Evolutionary conservation across 2,888 invertebrate genomes (phyloP).

Genomic region (Athalia rosae): DNA sequence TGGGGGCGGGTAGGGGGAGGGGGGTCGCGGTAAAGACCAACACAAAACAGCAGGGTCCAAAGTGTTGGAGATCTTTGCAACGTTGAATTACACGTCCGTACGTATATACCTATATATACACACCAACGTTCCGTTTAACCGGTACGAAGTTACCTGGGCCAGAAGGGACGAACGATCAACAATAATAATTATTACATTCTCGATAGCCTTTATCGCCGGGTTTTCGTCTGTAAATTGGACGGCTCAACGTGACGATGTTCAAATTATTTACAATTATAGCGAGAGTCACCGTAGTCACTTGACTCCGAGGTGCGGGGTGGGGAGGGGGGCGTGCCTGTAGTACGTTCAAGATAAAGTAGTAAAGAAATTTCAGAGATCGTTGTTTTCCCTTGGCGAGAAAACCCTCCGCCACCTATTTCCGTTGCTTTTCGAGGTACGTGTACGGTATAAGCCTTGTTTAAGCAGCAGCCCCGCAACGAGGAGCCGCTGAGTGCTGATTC

Average conservation of each 20-base stretch:
- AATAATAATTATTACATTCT: slow-evolving; percentile 1
- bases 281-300: slow-evolving; percentile 4
- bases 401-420: not conserved
- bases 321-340: no score
- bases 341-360: not conserved
- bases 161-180: slow-evolving; percentile 3
- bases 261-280: slow-evolving; percentile 36
- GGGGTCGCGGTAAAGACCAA: not conserved
- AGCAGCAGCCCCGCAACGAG: slow-evolving; percentile 2
- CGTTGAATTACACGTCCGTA: not conserved
- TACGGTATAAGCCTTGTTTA: slow-evolving; percentile 12
- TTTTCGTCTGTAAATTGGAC: slow-evolving; percentile 9
- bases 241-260: slow-evolving; percentile 1
- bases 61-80: not conserved
- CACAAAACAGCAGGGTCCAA: no score
- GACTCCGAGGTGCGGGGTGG: no score
- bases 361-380: slow-evolving; percentile 10
- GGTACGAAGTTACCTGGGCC: not conserved
- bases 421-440: not conserved
- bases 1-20: not conserved
- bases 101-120: slow-evolving; percentile 5
- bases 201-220: not conserved
- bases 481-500: slow-evolving; percentile 34
- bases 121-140: not conserved
- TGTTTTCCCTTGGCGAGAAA: slow-evolving; percentile 21